These are phyloP conservation scores for Pelvicachromis taeniatus DNA, from an alignment of 2,113 vertebrate species.

Conservation along the genomic window DNA sequence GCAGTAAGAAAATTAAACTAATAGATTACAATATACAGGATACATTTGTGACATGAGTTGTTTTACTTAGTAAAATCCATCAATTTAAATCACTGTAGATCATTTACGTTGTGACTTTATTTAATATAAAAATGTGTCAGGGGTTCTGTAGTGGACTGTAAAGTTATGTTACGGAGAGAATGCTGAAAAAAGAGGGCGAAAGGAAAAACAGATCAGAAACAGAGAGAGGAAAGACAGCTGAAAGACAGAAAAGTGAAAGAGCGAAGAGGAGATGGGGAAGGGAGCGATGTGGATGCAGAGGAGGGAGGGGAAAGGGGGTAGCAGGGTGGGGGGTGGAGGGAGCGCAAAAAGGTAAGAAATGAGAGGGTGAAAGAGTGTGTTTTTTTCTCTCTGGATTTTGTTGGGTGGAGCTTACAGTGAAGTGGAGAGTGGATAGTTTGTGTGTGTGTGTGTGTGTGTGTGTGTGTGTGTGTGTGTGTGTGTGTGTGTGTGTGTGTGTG, in stretches of 20 bases:
- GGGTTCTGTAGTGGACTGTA: neutral
- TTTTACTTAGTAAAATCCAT: neutral
- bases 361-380: neutral
- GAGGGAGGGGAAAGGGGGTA: neutral
- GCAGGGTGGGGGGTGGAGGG: neutral
- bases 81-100: neutral
- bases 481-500: no score
- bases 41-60: neutral
- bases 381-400: neutral
- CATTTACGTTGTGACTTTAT: neutral
- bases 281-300: neutral
- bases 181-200: neutral
- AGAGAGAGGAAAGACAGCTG: neutral
- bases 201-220: neutral
- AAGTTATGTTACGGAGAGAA: neutral
- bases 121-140: neutral
- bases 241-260: neutral
- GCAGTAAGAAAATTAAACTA: neutral
- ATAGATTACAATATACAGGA: neutral
- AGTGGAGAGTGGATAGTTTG: neutral
- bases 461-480: no score
- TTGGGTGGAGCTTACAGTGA: slow-evolving; percentile 2
- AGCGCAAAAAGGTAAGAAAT: neutral
- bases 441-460: neutral
- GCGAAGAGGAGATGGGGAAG: neutral